phyloP scores from a whole-genome alignment of 2,113 vertebrate genomes.

The Bubo scandiacus region DNA sequence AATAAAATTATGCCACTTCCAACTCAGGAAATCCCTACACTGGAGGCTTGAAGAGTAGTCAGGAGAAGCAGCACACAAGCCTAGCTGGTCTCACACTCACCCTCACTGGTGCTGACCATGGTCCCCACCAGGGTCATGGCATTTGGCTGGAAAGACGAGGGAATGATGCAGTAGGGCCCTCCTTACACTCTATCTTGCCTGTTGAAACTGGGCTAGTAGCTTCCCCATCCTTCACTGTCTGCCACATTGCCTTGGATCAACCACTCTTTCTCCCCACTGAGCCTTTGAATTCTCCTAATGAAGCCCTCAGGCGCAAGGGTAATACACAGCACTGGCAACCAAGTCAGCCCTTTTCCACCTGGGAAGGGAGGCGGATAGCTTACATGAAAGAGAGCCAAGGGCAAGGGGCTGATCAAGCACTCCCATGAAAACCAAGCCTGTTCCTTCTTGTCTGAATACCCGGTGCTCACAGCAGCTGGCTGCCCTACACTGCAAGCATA shows the following conservation, averaged over 20 bases:
- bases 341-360: not conserved
- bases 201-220: not conserved
- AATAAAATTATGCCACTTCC: not conserved
- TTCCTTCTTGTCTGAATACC: conserved; percentile 29
- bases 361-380: not conserved
- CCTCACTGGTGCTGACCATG: not conserved
- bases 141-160: not conserved
- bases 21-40: not conserved
- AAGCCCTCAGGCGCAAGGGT: rapidly evolving
- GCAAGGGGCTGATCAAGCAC: not conserved
- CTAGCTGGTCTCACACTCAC: not conserved
- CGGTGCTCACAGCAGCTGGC: not conserved
- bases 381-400: not conserved
- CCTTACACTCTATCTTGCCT: not conserved
- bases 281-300: not conserved
- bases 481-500: not conserved
- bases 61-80: not conserved
- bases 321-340: not conserved
- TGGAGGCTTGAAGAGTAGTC: not conserved
- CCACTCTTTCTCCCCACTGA: not conserved
- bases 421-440: conserved; percentile 13
- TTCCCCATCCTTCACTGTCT: not conserved
- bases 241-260: not conserved
- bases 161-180: not conserved
- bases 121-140: not conserved